These are phyloP conservation scores for Rhamphomyia laevipes DNA, from an alignment of 2,888 invertebrate genomes.

Conservation along the genomic window DNA sequence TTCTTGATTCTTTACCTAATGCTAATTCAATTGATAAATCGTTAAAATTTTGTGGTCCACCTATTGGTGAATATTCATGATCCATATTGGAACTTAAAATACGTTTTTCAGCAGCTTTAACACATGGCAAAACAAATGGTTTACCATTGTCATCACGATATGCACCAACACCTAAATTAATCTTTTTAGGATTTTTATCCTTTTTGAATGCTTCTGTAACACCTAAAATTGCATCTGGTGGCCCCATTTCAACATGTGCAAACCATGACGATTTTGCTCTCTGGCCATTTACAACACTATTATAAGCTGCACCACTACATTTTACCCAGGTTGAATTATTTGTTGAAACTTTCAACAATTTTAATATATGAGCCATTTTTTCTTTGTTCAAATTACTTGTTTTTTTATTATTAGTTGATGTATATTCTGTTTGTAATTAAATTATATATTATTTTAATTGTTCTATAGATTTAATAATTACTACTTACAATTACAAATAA, in stretches of 20 bases:
- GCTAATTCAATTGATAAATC: slow-evolving; percentile 76
- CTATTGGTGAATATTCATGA: slow-evolving; percentile 92
- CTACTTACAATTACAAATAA: no score
- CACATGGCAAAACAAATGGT: slow-evolving; percentile 86
- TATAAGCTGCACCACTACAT: no score
- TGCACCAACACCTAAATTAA: slow-evolving; percentile 93
- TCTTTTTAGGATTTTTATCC: slow-evolving; percentile 84
- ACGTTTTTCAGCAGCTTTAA: slow-evolving; percentile 71
- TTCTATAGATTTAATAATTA: no score
- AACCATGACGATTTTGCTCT: slow-evolving; percentile 51
- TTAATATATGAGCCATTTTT: no score
- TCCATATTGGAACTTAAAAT: slow-evolving; percentile 59
- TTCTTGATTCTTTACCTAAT: slow-evolving; percentile 64
- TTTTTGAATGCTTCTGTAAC: slow-evolving; percentile 92
- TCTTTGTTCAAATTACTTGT: no score
- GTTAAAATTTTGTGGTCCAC: slow-evolving; percentile 74
- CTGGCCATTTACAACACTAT: no score
- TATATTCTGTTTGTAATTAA: no score
- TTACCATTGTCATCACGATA: slow-evolving; percentile 97
- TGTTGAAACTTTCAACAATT: no score
- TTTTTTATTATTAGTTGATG: no score
- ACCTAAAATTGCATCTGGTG: slow-evolving; percentile 95
- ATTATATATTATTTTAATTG: no score
- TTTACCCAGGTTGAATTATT: no score
- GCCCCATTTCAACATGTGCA: slow-evolving; percentile 86